Percentiles rank a stretch among this genome's conserved stretches.
These are phyloP conservation scores for Eufriesea mexicana DNA, from an alignment of 1,140 invertebrate genomes.

Conservation along the genomic window DNA sequence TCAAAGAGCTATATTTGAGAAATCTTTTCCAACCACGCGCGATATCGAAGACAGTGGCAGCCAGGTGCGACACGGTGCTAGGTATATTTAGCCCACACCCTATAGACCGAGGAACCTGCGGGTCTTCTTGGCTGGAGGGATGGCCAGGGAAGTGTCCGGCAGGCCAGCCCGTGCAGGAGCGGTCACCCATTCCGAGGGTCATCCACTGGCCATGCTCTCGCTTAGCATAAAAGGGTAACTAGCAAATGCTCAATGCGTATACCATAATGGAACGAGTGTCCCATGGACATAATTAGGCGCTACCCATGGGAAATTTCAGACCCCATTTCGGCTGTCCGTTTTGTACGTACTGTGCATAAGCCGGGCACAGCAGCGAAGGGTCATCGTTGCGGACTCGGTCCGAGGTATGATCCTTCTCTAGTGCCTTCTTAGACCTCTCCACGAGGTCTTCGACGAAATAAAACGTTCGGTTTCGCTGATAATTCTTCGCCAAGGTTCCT, in stretches of 20 bases:
- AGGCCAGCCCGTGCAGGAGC: conserved; percentile 66
- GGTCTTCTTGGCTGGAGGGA: conserved; percentile 64
- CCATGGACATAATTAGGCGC: conserved; percentile 81
- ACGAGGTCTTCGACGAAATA: background rate
- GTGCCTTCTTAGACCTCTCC: background rate
- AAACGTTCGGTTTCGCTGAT: background rate
- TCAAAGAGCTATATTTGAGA: too few species aligned
- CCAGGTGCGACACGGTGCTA: conserved; percentile 37
- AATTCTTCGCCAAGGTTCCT: background rate
- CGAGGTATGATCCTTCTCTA: background rate
- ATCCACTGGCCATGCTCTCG: conserved; percentile 77
- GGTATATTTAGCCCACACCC: conserved; percentile 59
- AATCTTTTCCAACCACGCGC: too few species aligned
- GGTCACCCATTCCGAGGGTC: conserved; percentile 72
- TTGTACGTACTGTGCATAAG: conserved; percentile 48
- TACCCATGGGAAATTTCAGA: conserved; percentile 79
- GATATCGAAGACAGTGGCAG: too few species aligned
- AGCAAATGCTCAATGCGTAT: conserved; percentile 73
- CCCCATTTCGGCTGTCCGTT: conserved; percentile 65
- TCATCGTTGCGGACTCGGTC: conserved; percentile 39
- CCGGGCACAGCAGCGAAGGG: conserved; percentile 44
- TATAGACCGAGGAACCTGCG: conserved; percentile 51
- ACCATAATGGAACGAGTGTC: conserved; percentile 78
- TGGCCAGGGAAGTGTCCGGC: conserved; percentile 76
- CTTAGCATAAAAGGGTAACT: conserved; percentile 82